Conservation (phyloP, 2,797 vertebrate species). For the Dendrocincla fuliginosa region DNA sequence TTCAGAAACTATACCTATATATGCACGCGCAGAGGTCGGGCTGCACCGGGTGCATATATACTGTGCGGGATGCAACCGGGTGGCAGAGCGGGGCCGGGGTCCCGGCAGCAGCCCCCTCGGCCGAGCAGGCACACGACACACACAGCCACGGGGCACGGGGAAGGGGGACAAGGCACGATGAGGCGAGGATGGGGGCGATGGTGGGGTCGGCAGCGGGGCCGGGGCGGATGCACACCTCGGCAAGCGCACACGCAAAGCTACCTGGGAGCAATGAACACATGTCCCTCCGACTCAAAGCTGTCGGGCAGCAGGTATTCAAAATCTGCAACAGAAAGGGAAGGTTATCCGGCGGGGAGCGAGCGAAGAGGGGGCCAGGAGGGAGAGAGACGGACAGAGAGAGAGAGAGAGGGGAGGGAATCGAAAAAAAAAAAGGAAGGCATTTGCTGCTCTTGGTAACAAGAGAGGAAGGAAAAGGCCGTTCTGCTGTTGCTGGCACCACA, state of each 20-base stretch:
- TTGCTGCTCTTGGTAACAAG: constrained; percentile 67
- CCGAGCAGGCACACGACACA: constrained; percentile 64
- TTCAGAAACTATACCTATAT: constrained; percentile 76
- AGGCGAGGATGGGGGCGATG: constrained; percentile 26
- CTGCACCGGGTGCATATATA: constrained; percentile 58
- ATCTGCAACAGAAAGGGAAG: constrained; percentile 99
- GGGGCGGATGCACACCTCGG: constrained; percentile 76
- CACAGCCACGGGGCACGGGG: constrained; percentile 45
- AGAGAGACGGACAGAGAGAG: constrained; percentile 33
- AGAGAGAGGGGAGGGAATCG: neutral
- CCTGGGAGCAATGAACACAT: constrained; percentile 99
- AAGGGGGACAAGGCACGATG: constrained; percentile 54
- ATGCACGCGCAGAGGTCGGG: constrained; percentile 65
- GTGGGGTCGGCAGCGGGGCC: constrained; percentile 46
- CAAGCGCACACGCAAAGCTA: constrained; percentile 90
- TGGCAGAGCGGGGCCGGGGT: neutral
- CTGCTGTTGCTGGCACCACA: constrained; percentile 74
- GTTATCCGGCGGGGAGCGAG: constrained; percentile 85
- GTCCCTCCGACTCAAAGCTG: constrained; percentile 99
- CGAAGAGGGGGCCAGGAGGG: constrained; percentile 74
- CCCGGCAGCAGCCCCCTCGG: neutral
- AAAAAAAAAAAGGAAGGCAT: neutral
- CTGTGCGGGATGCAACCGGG: constrained; percentile 39
- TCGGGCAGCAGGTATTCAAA: constrained; percentile 99
- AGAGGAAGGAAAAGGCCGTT: constrained; percentile 67